A percentile compares a stretch with the other conserved stretches of the same genome.
Conservation (phyloP, 2,888 invertebrate species). For the Drosophila flavopinicola region DNA sequence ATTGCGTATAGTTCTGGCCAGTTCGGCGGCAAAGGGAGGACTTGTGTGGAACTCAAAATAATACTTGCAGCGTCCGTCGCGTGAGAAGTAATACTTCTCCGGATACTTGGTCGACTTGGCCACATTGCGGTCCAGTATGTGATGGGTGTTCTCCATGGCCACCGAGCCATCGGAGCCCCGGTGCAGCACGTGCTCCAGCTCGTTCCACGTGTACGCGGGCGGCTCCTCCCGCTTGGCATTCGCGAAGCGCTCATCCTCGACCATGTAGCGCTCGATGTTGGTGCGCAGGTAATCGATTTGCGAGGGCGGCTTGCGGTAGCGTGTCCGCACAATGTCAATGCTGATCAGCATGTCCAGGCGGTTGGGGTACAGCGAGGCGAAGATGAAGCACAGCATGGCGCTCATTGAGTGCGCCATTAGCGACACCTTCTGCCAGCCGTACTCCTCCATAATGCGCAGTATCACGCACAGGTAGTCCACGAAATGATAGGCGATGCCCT, state of each 20-base stretch:
- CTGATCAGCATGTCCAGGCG: slow-evolving; percentile 83
- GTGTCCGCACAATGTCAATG: slow-evolving; percentile 80
- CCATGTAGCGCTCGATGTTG: slow-evolving; percentile 84
- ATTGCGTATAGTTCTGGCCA: slow-evolving; percentile 86
- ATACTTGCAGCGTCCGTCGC: slow-evolving; percentile 81
- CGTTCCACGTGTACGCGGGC: slow-evolving; percentile 87
- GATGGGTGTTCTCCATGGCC: slow-evolving; percentile 85
- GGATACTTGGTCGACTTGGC: slow-evolving; percentile 86
- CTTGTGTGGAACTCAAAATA: slow-evolving; percentile 72
- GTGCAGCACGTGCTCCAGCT: slow-evolving; percentile 86
- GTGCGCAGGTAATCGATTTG: slow-evolving; percentile 79
- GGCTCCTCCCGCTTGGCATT: slow-evolving; percentile 84
- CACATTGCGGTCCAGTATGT: slow-evolving; percentile 86
- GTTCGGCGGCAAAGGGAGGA: slow-evolving; percentile 85
- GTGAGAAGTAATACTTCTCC: slow-evolving; percentile 86
- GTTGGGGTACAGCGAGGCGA: slow-evolving; percentile 86
- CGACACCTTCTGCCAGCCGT: slow-evolving; percentile 89
- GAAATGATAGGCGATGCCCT: slow-evolving; percentile 85
- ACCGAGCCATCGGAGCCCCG: slow-evolving; percentile 86
- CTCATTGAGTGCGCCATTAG: slow-evolving; percentile 90
- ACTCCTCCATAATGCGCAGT: slow-evolving; percentile 87
- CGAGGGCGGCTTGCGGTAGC: slow-evolving; percentile 51
- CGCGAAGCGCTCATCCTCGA: slow-evolving; percentile 84
- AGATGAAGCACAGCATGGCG: slow-evolving; percentile 87
- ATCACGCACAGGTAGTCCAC: slow-evolving; percentile 85